A percentile compares a stretch with the other conserved stretches of the same genome.
phyloP scores from a whole-genome alignment of 2,888 invertebrate species.

The Oscheius sp. region DNA sequence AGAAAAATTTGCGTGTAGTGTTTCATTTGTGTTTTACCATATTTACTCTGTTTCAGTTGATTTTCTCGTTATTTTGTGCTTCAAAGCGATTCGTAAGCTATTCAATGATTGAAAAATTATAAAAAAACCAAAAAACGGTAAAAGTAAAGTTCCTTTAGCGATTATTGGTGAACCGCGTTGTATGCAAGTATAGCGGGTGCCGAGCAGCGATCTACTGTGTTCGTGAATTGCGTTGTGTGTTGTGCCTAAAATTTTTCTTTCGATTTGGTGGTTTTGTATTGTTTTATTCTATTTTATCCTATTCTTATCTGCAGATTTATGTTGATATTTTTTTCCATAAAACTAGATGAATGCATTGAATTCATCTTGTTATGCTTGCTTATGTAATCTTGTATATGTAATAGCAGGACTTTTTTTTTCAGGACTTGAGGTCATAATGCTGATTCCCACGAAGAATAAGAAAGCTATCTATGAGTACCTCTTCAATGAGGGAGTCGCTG shows the following conservation, averaged over 20 bases:
- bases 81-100: too few relatives aligned
- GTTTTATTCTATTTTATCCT: background rate
- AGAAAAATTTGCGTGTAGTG: too few relatives aligned
- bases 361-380: constrained; percentile 2
- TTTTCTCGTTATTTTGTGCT: too few relatives aligned
- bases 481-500: constrained; percentile 90
- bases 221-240: background rate
- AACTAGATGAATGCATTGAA: too few relatives aligned
- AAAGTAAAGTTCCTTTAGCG: too few relatives aligned
- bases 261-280: background rate
- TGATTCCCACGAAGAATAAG: constrained; percentile 99
- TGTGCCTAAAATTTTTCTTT: background rate
- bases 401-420: constrained; percentile 21
- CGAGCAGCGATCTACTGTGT: constrained; percentile 10
- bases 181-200: too few relatives aligned
- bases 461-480: constrained; percentile 91
- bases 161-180: too few relatives aligned
- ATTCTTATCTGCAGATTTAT: background rate
- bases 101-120: too few relatives aligned
- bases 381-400: background rate
- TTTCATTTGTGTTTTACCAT: too few relatives aligned
- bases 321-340: too few relatives aligned
- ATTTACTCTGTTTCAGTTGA: too few relatives aligned
- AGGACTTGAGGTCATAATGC: constrained; percentile 80
- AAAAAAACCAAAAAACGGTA: too few relatives aligned